A percentile compares a stretch with the other conserved stretches of the same genome.
phyloP scores from a whole-genome alignment of 1,140 invertebrate species.

The Drosophila mojavensis region DNA sequence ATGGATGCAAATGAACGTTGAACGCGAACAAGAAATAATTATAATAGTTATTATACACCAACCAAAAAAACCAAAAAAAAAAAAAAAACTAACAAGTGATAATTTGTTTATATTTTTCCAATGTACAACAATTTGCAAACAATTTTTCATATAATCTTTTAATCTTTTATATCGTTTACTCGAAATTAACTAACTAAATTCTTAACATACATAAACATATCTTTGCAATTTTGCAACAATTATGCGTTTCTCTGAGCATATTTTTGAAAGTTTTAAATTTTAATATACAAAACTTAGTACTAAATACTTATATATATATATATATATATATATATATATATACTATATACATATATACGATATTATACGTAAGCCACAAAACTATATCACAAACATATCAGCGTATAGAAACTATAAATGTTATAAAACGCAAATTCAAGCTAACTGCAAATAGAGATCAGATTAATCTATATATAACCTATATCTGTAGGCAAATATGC shows the following conservation, averaged over 20 bases:
- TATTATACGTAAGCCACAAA: slow-evolving; percentile 56
- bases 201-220: slow-evolving; percentile 20
- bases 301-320: slow-evolving; percentile 13
- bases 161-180: slow-evolving; percentile 45
- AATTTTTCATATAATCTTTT: slow-evolving; percentile 37
- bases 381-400: slow-evolving; percentile 78
- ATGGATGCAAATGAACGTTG: slow-evolving; percentile 65
- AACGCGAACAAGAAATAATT: slow-evolving; percentile 38
- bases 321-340: slow-evolving; percentile 7
- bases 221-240: slow-evolving; percentile 35
- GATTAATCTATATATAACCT: slow-evolving; percentile 23
- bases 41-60: too few species aligned
- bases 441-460: slow-evolving; percentile 28
- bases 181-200: slow-evolving; percentile 27
- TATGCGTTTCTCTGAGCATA: slow-evolving; percentile 61
- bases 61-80: too few species aligned
- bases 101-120: slow-evolving; percentile 55
- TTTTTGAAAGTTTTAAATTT: slow-evolving; percentile 59
- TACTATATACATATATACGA: slow-evolving; percentile 26
- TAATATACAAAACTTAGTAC: slow-evolving; percentile 50
- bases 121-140: slow-evolving; percentile 32
- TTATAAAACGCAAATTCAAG: slow-evolving; percentile 29
- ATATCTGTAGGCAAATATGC: slow-evolving; percentile 52
- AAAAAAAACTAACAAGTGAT: slow-evolving; percentile 64
- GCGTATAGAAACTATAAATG: slow-evolving; percentile 47